Evolutionary conservation across 2,113 vertebrate genomes (phyloP), one percentile per base, ranked within the genome.

Genomic region (Cebidichthys violaceus): DNA sequence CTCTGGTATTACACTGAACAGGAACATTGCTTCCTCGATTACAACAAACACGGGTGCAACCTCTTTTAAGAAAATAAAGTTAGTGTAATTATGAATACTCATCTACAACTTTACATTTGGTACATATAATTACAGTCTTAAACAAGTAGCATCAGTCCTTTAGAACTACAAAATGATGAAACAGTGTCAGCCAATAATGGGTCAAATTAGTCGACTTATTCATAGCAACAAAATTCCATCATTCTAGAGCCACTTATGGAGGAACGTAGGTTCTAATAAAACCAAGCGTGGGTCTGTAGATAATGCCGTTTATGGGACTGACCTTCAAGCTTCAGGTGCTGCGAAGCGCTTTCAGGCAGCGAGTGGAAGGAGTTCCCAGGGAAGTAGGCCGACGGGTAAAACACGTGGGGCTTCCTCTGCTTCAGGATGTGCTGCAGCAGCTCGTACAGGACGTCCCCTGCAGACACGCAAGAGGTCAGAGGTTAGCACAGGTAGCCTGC

Each of bases 371-470:
- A 97, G 90, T 97, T 97, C 71, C 96, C 96, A 1, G 97, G 96
- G 77, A 97, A 98, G 89, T 97, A 99, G 60, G 96, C 94, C 0
- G 97, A 96, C n/a, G 97, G 95, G 87, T 96, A 97, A 80, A 97
- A 94, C 9, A 82, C 70, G 14, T 93, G 96, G 43, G 97, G 91
- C 92, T 99, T 99, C 89, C 97, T 96, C 94, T 98, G 97, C 95
- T 99, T 99, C 94, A 99, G 93, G 88, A 97, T 98, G 91, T 99
- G 97, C 95, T 99, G 98, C 86, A 99, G 96, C 87, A 99, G 96
- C 94, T 99, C 98, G 66, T 98, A 99, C 62, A 99, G 95, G 87
- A 99, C 98, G 55, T 99, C 98, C 74, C 98, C 98, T 99, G 94
- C 22, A 67, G 29, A 84, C 41, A 79, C 4, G 39, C 45, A 84